Conservation (phyloP, 2,797 vertebrate genomes). For the Aphelocoma californica region DNA sequence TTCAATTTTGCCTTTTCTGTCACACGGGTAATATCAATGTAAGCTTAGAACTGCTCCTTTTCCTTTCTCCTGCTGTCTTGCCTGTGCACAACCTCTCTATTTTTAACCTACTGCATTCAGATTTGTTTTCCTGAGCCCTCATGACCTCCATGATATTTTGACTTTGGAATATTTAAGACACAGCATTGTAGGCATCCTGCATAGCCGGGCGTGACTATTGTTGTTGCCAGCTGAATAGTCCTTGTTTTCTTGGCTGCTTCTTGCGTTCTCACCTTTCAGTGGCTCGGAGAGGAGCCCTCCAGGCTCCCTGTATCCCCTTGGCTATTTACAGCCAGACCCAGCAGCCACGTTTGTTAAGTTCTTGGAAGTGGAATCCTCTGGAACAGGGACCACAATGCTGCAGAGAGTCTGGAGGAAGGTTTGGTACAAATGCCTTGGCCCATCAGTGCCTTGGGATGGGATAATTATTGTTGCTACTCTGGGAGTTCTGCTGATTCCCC, state of each 20-base stretch:
- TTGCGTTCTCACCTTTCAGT: constrained; percentile 29
- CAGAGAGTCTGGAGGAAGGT: neutral
- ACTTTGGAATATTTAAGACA: neutral
- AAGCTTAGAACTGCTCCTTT: neutral
- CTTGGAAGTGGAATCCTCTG: neutral
- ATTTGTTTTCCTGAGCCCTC: neutral
- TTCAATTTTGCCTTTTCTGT: neutral
- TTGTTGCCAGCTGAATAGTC: constrained; percentile 43
- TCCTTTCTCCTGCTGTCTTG: neutral
- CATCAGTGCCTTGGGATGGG: rapidly evolving
- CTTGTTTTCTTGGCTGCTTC: neutral
- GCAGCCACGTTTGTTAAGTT: neutral
- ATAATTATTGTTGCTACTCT: neutral
- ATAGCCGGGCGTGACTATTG: constrained; percentile 28
- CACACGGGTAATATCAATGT: neutral
- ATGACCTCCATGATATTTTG: neutral
- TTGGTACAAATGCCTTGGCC: neutral
- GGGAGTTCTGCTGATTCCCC: neutral
- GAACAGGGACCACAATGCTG: rapidly evolving
- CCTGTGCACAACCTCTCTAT: neutral
- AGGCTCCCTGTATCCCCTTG: neutral
- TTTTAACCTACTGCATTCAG: neutral
- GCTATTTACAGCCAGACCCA: neutral
- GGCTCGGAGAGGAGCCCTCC: neutral
- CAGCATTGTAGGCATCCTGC: neutral